Conservation (phyloP, 2,113 vertebrate genomes). For the Psittacula cyanocephala region DNA sequence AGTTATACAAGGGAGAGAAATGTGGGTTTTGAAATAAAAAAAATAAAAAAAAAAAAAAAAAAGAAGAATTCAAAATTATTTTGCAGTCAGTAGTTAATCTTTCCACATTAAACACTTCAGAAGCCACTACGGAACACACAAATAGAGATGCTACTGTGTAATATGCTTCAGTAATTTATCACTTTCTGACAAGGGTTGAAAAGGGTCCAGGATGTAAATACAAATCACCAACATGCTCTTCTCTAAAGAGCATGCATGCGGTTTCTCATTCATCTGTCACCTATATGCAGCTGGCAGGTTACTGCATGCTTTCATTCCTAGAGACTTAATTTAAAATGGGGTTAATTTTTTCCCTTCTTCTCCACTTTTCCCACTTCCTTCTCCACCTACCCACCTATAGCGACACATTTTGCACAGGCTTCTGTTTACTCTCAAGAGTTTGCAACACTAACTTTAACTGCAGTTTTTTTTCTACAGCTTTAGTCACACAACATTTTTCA, state of each 20-base stretch:
- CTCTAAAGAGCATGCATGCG: neutral
- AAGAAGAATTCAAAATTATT: slow-evolving; percentile 34
- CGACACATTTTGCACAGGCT: neutral
- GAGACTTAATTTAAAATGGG: neutral
- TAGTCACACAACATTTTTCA: neutral
- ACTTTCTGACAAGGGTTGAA: slow-evolving; percentile 53
- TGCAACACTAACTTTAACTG: neutral
- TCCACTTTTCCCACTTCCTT: neutral
- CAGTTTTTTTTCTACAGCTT: neutral
- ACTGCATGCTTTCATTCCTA: neutral
- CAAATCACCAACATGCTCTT: slow-evolving; percentile 52
- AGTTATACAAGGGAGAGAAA: neutral
- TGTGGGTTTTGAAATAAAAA: neutral
- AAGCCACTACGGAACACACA: neutral
- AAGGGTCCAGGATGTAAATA: slow-evolving; percentile 40
- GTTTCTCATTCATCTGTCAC: slow-evolving; percentile 41
- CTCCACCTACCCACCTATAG: neutral
- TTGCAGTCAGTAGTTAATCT: slow-evolving; percentile 53
- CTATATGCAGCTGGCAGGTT: neutral
- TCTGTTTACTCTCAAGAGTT: neutral
- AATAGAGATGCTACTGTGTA: slow-evolving; percentile 26
- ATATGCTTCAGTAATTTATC: slow-evolving; percentile 50
- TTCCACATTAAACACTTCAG: slow-evolving; percentile 25
- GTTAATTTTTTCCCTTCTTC: no score
- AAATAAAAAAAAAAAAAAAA: neutral